Percentiles rank a stretch among this genome's conserved stretches.
phyloP scores from a whole-genome alignment of 1,140 invertebrate genomes.

The Zaprionus africanus region DNA sequence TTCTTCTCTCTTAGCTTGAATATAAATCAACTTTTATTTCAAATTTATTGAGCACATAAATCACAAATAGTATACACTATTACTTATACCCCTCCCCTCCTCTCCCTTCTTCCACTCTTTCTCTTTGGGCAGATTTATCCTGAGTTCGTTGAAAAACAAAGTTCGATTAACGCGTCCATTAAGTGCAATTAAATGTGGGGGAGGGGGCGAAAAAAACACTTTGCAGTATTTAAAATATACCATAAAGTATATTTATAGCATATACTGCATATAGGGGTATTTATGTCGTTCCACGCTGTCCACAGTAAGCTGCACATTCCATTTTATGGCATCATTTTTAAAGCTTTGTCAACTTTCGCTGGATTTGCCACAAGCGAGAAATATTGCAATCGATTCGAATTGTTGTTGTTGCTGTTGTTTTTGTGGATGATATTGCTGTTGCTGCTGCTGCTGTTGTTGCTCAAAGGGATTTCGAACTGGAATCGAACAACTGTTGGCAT shows the following conservation, averaged over 20 bases:
- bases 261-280: background rate
- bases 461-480: slow-evolving; percentile 7
- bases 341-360: slow-evolving; percentile 29
- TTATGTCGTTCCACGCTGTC: background rate
- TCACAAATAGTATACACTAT: slow-evolving; percentile 18
- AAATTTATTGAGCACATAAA: slow-evolving; percentile 44
- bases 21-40: slow-evolving; percentile 46
- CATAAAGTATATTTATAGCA: background rate
- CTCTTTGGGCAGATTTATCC: slow-evolving; percentile 11
- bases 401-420: background rate
- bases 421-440: background rate
- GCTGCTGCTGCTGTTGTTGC: background rate
- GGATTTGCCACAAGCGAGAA: slow-evolving; percentile 29
- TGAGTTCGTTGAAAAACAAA: slow-evolving; percentile 8
- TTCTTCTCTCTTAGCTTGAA: slow-evolving; percentile 3
- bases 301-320: background rate
- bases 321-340: slow-evolving; percentile 31
- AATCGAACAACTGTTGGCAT: slow-evolving; percentile 14
- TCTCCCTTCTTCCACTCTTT: background rate
- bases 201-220: background rate
- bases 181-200: slow-evolving; percentile 36
- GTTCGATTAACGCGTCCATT: slow-evolving; percentile 31
- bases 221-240: slow-evolving; percentile 3
- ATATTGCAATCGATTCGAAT: slow-evolving; percentile 28
- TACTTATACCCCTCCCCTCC: background rate